phyloP scores from a whole-genome alignment of 2,888 invertebrate species.

The Junonia oenone region DNA sequence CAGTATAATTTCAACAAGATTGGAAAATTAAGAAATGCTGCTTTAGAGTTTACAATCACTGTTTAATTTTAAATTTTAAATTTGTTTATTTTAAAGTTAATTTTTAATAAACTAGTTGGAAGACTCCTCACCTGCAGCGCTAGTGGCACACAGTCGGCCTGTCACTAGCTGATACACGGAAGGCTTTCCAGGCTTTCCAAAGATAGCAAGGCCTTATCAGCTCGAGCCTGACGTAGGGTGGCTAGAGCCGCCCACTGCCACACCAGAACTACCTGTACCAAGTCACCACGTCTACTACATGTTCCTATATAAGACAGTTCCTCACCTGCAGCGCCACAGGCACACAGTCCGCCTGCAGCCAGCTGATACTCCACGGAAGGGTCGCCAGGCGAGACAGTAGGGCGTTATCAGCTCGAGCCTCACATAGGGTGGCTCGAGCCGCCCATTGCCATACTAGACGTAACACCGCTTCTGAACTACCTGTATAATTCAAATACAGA shows the following conservation, averaged over 20 bases:
- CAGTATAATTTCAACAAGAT: too few species aligned
- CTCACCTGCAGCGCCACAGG: constrained; percentile 44
- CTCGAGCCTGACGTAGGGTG: too few species aligned
- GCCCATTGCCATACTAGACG: constrained; percentile 53
- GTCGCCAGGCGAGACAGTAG: constrained; percentile 39
- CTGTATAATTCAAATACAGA: too few species aligned
- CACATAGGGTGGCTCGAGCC: constrained; percentile 34
- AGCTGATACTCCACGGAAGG: constrained; percentile 57
- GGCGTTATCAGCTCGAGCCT: constrained; percentile 30
- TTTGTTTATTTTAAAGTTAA: neutral
- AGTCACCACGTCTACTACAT: too few species aligned
- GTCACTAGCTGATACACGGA: too few species aligned
- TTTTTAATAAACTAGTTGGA: too few species aligned
- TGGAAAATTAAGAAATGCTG: too few species aligned
- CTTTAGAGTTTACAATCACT: neutral
- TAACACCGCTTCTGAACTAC: constrained; percentile 43
- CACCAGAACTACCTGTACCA: too few species aligned
- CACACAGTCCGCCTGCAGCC: constrained; percentile 38
- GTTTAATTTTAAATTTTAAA: neutral
- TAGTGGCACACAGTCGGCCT: constrained; percentile 8
- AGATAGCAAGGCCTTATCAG: too few species aligned
- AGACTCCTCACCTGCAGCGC: constrained; percentile 51
- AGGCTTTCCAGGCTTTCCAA: too few species aligned
- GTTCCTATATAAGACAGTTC: too few species aligned
- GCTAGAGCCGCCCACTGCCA: too few species aligned